Conservation (phyloP, 2,888 invertebrate species). For the Bruchidius siliquastri region DNA sequence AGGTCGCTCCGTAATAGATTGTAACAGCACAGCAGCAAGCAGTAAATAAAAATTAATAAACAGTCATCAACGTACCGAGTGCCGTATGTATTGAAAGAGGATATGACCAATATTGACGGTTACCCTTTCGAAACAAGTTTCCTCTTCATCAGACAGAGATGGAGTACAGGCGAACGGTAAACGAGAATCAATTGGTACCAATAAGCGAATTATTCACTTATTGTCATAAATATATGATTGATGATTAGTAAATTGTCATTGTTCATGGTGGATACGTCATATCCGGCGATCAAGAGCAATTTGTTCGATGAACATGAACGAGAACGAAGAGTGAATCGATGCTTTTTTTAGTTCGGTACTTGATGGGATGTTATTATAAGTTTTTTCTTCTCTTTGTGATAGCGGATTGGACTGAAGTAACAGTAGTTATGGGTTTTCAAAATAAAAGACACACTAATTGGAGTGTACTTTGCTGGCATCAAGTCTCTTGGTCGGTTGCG, state of each 20-base stretch:
- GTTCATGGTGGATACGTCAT: background rate
- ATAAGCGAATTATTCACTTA: slow-evolving; percentile 44
- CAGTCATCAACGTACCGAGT: background rate
- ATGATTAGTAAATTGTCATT: slow-evolving; percentile 48
- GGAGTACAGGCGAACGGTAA: slow-evolving; percentile 21
- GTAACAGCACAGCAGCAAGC: background rate
- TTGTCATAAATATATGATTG: slow-evolving; percentile 49
- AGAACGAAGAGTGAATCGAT: background rate
- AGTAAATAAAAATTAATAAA: background rate
- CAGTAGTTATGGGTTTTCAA: no score
- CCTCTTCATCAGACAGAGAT: background rate
- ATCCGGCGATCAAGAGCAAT: background rate
- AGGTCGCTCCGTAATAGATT: background rate
- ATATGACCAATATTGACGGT: slow-evolving; percentile 29
- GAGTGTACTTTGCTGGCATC: no score
- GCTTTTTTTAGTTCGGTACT: background rate
- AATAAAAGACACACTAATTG: no score
- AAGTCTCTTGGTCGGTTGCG: no score
- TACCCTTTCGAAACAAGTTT: slow-evolving; percentile 16
- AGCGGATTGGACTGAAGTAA: no score
- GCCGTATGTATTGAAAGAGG: slow-evolving; percentile 16
- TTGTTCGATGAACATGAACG: background rate
- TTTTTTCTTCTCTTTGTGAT: no score
- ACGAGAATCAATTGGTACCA: slow-evolving; percentile 42
- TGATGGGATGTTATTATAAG: no score